Base-by-base conservation (phyloP, 1,140 invertebrate genomes). In the Telenomus remus region DNA sequence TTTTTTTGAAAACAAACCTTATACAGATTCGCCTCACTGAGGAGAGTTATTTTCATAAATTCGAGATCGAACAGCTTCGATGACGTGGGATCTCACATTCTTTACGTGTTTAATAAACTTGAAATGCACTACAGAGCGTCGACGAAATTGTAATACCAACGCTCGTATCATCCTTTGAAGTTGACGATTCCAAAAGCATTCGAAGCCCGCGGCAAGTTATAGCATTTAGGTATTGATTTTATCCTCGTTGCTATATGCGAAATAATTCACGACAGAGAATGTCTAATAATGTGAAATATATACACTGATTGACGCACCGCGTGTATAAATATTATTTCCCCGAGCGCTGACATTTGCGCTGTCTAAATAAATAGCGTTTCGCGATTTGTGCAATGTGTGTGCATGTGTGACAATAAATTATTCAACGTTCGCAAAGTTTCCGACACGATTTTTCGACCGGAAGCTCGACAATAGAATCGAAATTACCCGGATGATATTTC, bases 151-250 rank as follows among this genome's bases (percentile, higher is more conserved):
- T 78, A 78, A 78, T 78, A 78, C 71, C 71, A 74, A 71, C 61
- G 19, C 65, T 44, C 47, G 53, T 54, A 68, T 57, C 39, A 46
- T 57, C 66, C 76, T 78, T 72, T 75, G 76, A 78, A 72, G 76
- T 78, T 75, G 71, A 75, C 76, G 76, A 75, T 64, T 74, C 71
- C 75, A 66, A 75, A 78, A 75, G 71, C 76, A 75, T 78, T 78
- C 63, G 71, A 78, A 71, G 76, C 71, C 71, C 63, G 76, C 66
- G 71, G 71, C 76, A 74, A 78, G 50, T 65, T 72, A 70, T 66
- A 78, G 76, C 71, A 78, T 78, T 78, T 75, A 60, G 71, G 71
- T 78, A 78, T 78, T 78, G 66, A 78, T 78, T 78, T 75, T 78
- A 64, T 75, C 74, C 76, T 60, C 50, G 76, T 56, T 78, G 56